Percentiles rank a stretch among this genome's conserved stretches.
phyloP scores from a whole-genome alignment of 1,140 invertebrate species.

The Panagrolaimus sp. region DNA sequence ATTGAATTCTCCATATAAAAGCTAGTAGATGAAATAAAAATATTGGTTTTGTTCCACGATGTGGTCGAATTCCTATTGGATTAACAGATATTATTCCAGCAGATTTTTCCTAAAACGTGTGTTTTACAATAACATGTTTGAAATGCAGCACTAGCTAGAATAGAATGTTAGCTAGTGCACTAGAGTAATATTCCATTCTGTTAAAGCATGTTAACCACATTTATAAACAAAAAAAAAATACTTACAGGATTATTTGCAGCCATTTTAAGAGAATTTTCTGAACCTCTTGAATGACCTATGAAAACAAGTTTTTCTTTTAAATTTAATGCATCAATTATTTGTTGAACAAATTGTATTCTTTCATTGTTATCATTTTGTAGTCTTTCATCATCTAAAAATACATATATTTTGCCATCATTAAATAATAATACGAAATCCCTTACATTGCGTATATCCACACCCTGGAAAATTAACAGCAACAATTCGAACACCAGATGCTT shows the following conservation, averaged over 20 bases:
- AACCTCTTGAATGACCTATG: constrained; percentile 39
- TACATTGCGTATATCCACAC: constrained; percentile 44
- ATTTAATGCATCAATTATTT: constrained; percentile 32
- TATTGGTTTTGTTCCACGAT: constrained; percentile 28
- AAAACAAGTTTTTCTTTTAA: constrained; percentile 39
- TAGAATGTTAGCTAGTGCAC: too few relatives aligned
- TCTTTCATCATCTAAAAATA: constrained; percentile 27
- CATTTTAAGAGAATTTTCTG: constrained; percentile 44
- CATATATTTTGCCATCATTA: constrained; percentile 1
- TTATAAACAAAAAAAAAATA: constrained; percentile 1
- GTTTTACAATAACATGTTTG: too few relatives aligned
- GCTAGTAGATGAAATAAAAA: constrained; percentile 15
- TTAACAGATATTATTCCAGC: constrained; percentile 28
- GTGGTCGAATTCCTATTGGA: constrained; percentile 29
- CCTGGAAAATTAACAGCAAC: constrained; percentile 47
- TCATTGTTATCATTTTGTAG: constrained; percentile 36
- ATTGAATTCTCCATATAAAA: constrained; percentile 14
- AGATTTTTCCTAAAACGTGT: constrained; percentile 33
- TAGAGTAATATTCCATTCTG: too few relatives aligned
- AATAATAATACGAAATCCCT: constrained; percentile 1
- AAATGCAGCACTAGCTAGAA: too few relatives aligned
- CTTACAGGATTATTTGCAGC: constrained; percentile 30
- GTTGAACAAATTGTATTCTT: constrained; percentile 36
- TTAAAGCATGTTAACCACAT: too few relatives aligned
- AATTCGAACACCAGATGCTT: constrained; percentile 29